These are phyloP conservation scores for Podarcis lilfordi DNA, from an alignment of 2,797 vertebrate species.

Conservation along the genomic window DNA sequence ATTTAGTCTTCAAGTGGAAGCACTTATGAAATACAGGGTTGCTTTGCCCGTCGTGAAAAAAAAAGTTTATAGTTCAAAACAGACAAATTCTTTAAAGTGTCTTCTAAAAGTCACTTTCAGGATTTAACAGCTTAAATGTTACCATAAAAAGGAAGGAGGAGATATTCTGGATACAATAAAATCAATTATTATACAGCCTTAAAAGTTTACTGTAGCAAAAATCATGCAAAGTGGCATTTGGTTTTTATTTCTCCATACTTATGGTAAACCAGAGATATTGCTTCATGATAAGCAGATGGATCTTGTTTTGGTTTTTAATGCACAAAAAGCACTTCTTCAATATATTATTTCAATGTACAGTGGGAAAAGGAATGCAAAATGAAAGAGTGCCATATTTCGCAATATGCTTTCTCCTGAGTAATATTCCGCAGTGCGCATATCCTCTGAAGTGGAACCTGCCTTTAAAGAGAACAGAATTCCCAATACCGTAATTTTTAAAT, in stretches of 20 bases:
- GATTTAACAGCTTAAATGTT: not conserved
- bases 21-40: not conserved
- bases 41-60: not conserved
- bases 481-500: slow-evolving; percentile 24
- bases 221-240: slow-evolving; percentile 45
- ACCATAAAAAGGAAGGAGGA: not conserved
- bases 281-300: slow-evolving; percentile 61
- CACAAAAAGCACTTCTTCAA: slow-evolving; percentile 58
- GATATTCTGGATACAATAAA: slow-evolving; percentile 15
- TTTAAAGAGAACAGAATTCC: slow-evolving; percentile 30
- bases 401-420: slow-evolving; percentile 18
- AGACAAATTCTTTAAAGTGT: not conserved
- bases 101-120: not conserved
- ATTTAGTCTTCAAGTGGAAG: no score
- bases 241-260: slow-evolving; percentile 51
- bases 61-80: not conserved
- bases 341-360: slow-evolving; percentile 63
- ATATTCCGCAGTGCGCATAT: slow-evolving; percentile 20
- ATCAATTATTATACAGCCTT: not conserved
- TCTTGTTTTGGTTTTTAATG: slow-evolving; percentile 69
- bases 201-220: slow-evolving; percentile 31
- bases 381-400: slow-evolving; percentile 42
- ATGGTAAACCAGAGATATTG: slow-evolving; percentile 57
- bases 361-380: slow-evolving; percentile 46
- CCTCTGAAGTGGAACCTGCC: slow-evolving; percentile 42